Evolutionary conservation across 2,888 invertebrate species (phyloP), one percentile per base, ranked within the genome.

Genomic region (Nipponacmea schrenckii): DNA sequence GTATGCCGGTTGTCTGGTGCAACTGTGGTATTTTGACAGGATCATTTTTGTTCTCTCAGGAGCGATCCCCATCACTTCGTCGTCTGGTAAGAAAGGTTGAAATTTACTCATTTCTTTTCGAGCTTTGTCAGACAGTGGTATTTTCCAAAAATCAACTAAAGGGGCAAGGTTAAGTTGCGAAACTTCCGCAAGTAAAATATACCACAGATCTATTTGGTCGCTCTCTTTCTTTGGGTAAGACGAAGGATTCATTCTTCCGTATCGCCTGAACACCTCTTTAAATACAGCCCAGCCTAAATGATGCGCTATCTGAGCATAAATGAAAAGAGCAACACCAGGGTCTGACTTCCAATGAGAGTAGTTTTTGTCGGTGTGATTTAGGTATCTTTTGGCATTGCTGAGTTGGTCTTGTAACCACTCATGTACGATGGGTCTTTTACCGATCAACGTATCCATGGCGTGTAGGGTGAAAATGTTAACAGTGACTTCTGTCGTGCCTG

Each of bases 161-260:
- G 56, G 20, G 0, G 56, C 10, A 3, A 56, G 56, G 14, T 56
- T 56, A 56, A 24, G 24, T 10, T 14, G 20, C 2, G 56, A 24
- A 12, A 56, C 24, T 24, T 56, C n/a, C 10, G 56, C n/a, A 10
- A 56, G 12, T 24, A 56, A 24, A 24, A 20, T 56, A 24, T 56
- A 56, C 56, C 56, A 56, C 10, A 56, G 56, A 56, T 56, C 56
- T 15, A 56, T 56, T 56, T 56, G 56, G 56, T 56, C 56, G 10
- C 20, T 20, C 24, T 56, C 56, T 56, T 56, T 56, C 10, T 56
- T 56, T 10, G 56, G 56, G 10, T 56, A 56, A 56, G 12, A 24
- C 14, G 20, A 20, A 24, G 2, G 20, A 24, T 56, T 24, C 56
- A 56, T 56, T 20, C 24, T 56, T 24, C 24, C 56, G 56, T 56